These are phyloP conservation scores for Drosophila putrida DNA, from an alignment of 2,888 invertebrate species.

Conservation along the genomic window DNA sequence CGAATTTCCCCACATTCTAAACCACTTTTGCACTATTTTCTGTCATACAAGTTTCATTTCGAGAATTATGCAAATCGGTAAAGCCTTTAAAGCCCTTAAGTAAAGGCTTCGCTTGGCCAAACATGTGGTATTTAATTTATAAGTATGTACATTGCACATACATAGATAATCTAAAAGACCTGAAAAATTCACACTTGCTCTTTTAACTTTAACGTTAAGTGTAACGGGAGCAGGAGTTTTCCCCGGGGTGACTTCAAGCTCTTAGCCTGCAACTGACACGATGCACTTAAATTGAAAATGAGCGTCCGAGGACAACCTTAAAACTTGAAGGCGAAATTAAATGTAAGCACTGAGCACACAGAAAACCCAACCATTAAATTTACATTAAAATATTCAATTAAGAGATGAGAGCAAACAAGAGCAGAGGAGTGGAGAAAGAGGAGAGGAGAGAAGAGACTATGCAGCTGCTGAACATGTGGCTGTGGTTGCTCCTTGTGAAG, in stretches of 20 bases:
- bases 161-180: neutral
- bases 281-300: conserved; percentile 33
- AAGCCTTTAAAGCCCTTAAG: no score
- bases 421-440: neutral
- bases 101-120: neutral
- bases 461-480: conserved; percentile 21
- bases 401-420: conserved; percentile 17
- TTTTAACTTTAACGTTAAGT: conserved; percentile 6
- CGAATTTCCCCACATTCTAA: no score
- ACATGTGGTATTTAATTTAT: neutral
- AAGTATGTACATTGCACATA: neutral
- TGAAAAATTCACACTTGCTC: conserved; percentile 1
- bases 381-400: conserved; percentile 78
- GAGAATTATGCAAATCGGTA: no score
- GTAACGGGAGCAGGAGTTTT: neutral
- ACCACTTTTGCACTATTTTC: no score
- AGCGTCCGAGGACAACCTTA: conserved; percentile 19
- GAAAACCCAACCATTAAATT: conserved; percentile 66
- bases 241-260: conserved; percentile 26
- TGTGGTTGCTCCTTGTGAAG: conserved; percentile 25
- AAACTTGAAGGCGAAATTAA: conserved; percentile 60
- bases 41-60: no score
- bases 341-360: conserved; percentile 48
- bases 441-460: conserved; percentile 9
- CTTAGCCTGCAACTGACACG: conserved; percentile 39